Evolutionary conservation across 1,140 invertebrate species (phyloP), one percentile per base, ranked within the genome.

Genomic region (Acromyrmex echinatior): DNA sequence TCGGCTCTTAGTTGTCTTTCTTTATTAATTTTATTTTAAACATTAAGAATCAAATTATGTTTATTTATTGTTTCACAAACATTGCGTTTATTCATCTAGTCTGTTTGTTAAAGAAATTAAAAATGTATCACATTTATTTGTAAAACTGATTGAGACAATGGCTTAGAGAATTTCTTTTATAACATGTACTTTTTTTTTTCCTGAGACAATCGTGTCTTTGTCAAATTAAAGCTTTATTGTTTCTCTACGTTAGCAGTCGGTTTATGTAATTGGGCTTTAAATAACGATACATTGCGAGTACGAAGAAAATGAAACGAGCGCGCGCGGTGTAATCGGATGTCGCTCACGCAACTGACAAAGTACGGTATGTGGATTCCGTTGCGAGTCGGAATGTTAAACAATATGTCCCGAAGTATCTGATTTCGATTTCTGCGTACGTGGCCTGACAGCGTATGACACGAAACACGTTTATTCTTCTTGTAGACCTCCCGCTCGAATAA

Each of bases 341-440:
- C 68, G 68, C 65, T 58, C 78, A 31, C 56, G 80, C 68, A 73
- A 82, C 68, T 62, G 70, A 49, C 68, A 12, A 62, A 62, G 68
- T 49, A 16, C 70, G 25, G 25, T 74, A 74, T 82, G 80, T 39
- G 68, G 25, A 74, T 82, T 82, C 25, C 68, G 68, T 25, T 45
- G 56, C 68, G 80, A 62, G 80, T 80, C 51, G 77, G 77, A 86
- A 86, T 86, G 85, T 68, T 81, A 80, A 86, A 86, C 85, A 86
- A 86, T 86, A 62, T 51, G 53, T 79, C 60, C 49, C 28, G n/a
- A 51, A 81, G 53, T 86, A 62, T 86, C 85, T 62, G 53, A 53
- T 80, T 86, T 80, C 74, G 65, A 81, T 81, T 86, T 86, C 77
- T 70, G 77, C 77, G 31, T 45, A 86, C 62, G 85, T 81, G 65